Evolutionary conservation across 1,140 invertebrate species (phyloP).

Genomic region (Delia radicum): DNA sequence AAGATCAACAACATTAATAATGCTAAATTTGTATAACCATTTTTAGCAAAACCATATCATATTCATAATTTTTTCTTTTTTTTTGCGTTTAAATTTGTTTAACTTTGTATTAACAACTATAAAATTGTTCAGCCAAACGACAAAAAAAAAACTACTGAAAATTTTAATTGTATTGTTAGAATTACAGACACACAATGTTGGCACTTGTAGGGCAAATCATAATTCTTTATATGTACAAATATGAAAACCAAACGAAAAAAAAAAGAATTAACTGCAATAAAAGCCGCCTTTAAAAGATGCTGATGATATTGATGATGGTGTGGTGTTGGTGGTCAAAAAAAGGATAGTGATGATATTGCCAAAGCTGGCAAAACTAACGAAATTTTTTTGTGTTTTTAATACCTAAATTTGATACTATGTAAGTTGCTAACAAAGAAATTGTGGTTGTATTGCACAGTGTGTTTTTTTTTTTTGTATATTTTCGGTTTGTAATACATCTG

Average conservation of each 20-base stretch:
- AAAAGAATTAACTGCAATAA: not conserved
- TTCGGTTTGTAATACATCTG: constrained; percentile 14
- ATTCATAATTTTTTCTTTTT: not conserved
- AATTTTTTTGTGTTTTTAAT: constrained; percentile 1
- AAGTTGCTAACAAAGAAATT: constrained; percentile 6
- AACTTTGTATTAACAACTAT: too few species aligned
- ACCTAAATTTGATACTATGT: constrained; percentile 19
- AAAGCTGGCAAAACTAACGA: not conserved
- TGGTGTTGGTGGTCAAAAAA: not conserved
- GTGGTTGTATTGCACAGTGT: not conserved
- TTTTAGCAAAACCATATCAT: constrained; percentile 10
- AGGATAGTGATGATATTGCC: not conserved
- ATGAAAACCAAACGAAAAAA: not conserved
- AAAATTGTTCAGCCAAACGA: not conserved
- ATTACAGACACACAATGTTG: constrained; percentile 6
- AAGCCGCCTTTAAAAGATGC: not conserved
- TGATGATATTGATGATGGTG: not conserved
- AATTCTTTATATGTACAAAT: not conserved
- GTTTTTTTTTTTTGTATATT: not conserved
- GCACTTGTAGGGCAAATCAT: constrained; percentile 19
- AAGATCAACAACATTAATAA: not conserved
- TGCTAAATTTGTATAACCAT: not conserved
- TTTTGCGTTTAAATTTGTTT: not conserved
- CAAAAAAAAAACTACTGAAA: not conserved
- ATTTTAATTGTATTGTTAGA: constrained; percentile 20